These are phyloP conservation scores for Pogonocichla stellata DNA, from an alignment of 2,113 vertebrate genomes.

Conservation along the genomic window DNA sequence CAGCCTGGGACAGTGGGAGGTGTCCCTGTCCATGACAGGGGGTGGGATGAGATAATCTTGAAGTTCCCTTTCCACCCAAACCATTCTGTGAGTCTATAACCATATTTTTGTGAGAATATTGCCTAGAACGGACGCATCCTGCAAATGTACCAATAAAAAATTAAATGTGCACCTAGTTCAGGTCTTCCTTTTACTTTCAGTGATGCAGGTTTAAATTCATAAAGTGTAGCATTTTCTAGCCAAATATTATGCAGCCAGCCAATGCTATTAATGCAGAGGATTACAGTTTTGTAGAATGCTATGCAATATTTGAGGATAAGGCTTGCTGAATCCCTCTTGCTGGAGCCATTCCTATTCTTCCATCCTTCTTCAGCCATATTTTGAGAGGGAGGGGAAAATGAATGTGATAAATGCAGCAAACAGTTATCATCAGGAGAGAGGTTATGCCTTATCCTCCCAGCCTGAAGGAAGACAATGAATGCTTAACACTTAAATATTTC, in stretches of 20 bases:
- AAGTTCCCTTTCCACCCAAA: not conserved
- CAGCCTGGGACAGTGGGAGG: not conserved
- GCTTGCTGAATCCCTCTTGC: not conserved
- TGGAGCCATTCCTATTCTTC: not conserved
- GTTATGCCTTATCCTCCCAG: not conserved
- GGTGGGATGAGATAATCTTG: rapidly evolving
- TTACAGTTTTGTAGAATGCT: not conserved
- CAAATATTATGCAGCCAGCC: not conserved
- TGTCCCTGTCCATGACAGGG: not conserved
- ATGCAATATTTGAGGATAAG: not conserved
- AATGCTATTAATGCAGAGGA: not conserved
- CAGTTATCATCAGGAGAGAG: not conserved
- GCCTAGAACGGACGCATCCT: not conserved
- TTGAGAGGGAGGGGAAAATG: not conserved
- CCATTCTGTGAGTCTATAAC: not conserved
- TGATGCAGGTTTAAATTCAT: not conserved
- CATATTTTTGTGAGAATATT: not conserved
- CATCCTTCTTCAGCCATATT: not conserved
- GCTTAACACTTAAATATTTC: not conserved
- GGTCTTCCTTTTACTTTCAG: not conserved
- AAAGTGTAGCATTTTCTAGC: not conserved
- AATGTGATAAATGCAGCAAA: not conserved
- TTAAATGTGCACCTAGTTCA: not conserved
- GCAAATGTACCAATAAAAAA: not conserved
- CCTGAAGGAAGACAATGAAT: not conserved